These are phyloP conservation scores for Apolygus lucorum DNA, from an alignment of 1,140 invertebrate species.

Conservation along the genomic window DNA sequence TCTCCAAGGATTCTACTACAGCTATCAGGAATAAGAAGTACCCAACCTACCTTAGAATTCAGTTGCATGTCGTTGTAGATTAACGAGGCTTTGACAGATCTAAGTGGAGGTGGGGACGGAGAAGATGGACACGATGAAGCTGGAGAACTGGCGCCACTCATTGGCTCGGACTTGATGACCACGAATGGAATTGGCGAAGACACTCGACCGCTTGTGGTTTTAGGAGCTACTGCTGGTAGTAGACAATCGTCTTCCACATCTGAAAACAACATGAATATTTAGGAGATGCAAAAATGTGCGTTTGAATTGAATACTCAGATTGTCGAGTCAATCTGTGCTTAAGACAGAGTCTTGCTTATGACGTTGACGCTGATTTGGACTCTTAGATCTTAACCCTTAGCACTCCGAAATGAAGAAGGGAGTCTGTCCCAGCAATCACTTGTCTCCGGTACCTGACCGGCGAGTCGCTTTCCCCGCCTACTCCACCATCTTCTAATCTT, in stretches of 20 bases:
- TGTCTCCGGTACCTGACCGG: no score
- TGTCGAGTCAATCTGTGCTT: not conserved
- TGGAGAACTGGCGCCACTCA: constrained; percentile 38
- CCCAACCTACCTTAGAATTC: not conserved
- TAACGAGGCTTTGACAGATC: constrained; percentile 22
- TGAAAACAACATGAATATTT: constrained; percentile 39
- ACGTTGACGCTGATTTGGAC: not conserved
- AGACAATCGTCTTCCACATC: constrained; percentile 79
- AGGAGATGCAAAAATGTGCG: not conserved
- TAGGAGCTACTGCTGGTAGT: constrained; percentile 32
- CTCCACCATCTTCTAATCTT: no score
- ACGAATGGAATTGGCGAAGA: constrained; percentile 22
- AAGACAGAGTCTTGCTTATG: not conserved
- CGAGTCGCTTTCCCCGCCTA: no score
- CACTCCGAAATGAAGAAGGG: no score
- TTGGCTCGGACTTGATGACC: constrained; percentile 43
- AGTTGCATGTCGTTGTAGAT: not conserved
- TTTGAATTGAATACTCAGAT: not conserved
- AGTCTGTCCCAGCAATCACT: no score
- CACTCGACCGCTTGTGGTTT: not conserved
- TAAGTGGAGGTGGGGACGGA: constrained; percentile 31
- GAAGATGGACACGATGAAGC: constrained; percentile 34
- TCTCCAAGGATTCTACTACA: not conserved
- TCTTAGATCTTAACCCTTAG: no score
- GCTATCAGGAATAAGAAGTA: not conserved